phyloP scores from a whole-genome alignment of 1,140 invertebrate genomes.

The Papilio helenus region DNA sequence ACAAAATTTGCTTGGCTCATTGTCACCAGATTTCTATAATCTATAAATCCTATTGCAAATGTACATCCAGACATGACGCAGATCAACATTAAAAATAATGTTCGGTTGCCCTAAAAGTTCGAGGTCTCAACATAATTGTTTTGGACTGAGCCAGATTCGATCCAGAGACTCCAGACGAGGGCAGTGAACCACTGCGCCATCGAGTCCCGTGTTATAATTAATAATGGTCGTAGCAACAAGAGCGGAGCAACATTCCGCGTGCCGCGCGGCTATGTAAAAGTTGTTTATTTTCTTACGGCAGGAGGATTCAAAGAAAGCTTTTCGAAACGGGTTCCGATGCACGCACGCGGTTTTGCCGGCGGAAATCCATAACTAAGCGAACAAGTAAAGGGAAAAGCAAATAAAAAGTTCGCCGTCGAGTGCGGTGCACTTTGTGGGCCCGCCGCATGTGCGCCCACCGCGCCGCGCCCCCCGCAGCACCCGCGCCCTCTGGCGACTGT shows the following conservation, averaged over 20 bases:
- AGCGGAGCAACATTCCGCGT: constrained; percentile 18
- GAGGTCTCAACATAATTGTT: background rate
- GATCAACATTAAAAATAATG: background rate
- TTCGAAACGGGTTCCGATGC: constrained; percentile 38
- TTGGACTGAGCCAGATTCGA: background rate
- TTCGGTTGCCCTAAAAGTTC: background rate
- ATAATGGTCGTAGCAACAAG: constrained; percentile 9
- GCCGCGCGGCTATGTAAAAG: constrained; percentile 26
- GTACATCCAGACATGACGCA: too few species aligned
- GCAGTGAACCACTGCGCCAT: background rate
- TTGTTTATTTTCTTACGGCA: constrained; percentile 37
- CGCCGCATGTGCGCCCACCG: background rate
- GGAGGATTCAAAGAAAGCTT: constrained; percentile 36
- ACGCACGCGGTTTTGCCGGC: constrained; percentile 50
- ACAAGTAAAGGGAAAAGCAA: constrained; percentile 48
- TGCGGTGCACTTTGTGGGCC: constrained; percentile 57
- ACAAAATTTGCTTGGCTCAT: too few species aligned
- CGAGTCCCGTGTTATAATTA: constrained; percentile 13
- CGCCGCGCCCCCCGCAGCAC: background rate
- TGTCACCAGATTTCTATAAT: too few species aligned
- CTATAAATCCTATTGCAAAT: too few species aligned
- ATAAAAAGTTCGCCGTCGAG: constrained; percentile 52
- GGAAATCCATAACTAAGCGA: constrained; percentile 56
- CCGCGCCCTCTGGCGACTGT: background rate
- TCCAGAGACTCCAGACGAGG: background rate